Evolutionary conservation across 2,113 vertebrate genomes (phyloP).

Genomic region (Oncorhynchus nerka): DNA sequence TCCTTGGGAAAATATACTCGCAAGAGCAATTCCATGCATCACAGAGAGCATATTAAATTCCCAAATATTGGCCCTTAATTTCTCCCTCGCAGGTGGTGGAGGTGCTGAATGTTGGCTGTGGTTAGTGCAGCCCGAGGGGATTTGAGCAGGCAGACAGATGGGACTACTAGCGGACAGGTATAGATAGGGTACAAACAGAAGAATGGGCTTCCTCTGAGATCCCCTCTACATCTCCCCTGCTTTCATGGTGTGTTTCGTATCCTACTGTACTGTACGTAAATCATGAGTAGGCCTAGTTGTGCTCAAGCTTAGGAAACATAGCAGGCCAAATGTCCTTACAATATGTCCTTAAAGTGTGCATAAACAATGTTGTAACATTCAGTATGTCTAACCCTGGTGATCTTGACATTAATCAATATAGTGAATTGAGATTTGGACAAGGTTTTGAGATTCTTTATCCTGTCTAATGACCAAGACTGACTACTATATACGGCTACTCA

Average conservation of each 20-base stretch:
- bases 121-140: constrained; percentile 72
- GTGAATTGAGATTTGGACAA: too few relatives aligned
- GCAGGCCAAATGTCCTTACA: constrained; percentile 36
- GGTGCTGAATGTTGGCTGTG: constrained; percentile 63
- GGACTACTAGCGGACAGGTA: constrained; percentile 68
- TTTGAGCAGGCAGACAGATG: constrained; percentile 77
- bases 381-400: neutral
- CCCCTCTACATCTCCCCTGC: constrained; percentile 58
- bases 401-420: too few relatives aligned
- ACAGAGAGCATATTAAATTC: constrained; percentile 74
- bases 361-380: neutral
- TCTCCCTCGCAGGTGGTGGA: constrained; percentile 59
- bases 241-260: constrained; percentile 69
- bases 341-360: neutral
- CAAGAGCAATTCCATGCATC: constrained; percentile 74
- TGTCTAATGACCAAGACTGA: too few relatives aligned
- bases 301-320: constrained; percentile 56
- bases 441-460: too few relatives aligned
- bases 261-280: constrained; percentile 61
- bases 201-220: constrained; percentile 60
- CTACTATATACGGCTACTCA: too few relatives aligned
- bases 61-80: constrained; percentile 74
- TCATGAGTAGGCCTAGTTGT: constrained; percentile 56
- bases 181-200: constrained; percentile 64
- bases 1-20: constrained; percentile 72